Percentiles rank a stretch among this genome's conserved stretches.
Conservation (phyloP, 2,888 invertebrate genomes). For the Caenorhabditis sulstoni region DNA sequence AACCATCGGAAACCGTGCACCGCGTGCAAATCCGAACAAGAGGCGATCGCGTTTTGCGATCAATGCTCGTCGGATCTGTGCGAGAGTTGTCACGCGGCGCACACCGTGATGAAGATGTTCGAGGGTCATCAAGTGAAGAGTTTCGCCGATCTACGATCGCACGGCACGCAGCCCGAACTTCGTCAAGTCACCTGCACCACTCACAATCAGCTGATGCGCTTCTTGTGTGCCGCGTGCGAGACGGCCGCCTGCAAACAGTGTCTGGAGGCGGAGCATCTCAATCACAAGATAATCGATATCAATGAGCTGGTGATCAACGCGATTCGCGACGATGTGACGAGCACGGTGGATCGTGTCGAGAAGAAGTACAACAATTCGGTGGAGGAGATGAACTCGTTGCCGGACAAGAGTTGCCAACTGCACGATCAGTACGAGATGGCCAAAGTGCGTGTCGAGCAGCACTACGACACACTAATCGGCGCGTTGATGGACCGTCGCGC, state of each 20-base stretch:
- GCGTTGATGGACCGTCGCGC: slow-evolving; percentile 42
- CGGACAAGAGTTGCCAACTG: slow-evolving; percentile 67
- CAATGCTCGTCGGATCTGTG: slow-evolving; percentile 96
- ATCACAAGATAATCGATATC: slow-evolving; percentile 68
- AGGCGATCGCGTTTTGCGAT: slow-evolving; percentile 91
- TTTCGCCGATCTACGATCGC: slow-evolving; percentile 62
- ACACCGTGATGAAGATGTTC: slow-evolving; percentile 96
- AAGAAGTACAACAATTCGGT: slow-evolving; percentile 66
- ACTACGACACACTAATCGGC: slow-evolving; percentile 55
- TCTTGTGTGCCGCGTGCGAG: slow-evolving; percentile 70
- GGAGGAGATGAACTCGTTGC: slow-evolving; percentile 65
- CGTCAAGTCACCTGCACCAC: slow-evolving; percentile 65
- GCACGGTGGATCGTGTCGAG: slow-evolving; percentile 62
- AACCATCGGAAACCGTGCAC: slow-evolving; percentile 84
- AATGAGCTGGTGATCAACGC: slow-evolving; percentile 62
- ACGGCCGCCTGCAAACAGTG: slow-evolving; percentile 68
- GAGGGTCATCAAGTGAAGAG: slow-evolving; percentile 87
- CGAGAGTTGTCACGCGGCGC: slow-evolving; percentile 94
- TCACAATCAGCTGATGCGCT: slow-evolving; percentile 62
- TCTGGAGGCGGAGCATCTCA: slow-evolving; percentile 62
- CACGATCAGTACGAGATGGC: slow-evolving; percentile 70
- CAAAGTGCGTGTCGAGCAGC: slow-evolving; percentile 60
- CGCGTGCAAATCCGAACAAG: slow-evolving; percentile 95
- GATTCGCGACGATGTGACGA: slow-evolving; percentile 61
- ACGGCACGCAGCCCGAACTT: slow-evolving; percentile 52